phyloP scores from a whole-genome alignment of 2,113 vertebrate species.

The Arvicanthis niloticus region DNA sequence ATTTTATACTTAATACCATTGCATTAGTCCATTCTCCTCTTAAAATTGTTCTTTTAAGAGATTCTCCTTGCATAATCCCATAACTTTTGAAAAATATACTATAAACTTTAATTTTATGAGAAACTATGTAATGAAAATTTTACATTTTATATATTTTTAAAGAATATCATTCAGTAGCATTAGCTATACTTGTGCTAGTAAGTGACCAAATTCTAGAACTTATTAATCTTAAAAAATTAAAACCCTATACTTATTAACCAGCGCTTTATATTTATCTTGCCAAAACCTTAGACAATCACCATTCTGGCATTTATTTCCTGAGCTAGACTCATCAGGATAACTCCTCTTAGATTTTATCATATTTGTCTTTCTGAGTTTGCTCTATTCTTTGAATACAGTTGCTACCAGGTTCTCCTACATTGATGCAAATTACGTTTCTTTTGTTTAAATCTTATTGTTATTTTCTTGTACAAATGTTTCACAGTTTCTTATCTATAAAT shows the following conservation, averaged over 20 bases:
- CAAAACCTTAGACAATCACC: background rate
- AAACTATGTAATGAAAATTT: background rate
- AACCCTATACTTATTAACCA: background rate
- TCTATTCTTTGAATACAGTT: background rate
- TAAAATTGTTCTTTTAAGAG: background rate
- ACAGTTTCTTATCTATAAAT: background rate
- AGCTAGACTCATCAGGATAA: background rate
- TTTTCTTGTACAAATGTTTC: background rate
- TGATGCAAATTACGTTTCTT: background rate
- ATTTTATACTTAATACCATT: background rate
- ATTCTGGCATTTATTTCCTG: background rate
- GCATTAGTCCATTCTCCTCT: background rate
- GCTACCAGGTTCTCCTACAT: background rate
- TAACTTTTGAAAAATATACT: background rate
- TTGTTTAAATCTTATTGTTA: background rate
- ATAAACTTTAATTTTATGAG: background rate
- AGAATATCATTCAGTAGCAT: background rate
- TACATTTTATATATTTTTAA: background rate
- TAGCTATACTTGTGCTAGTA: background rate
- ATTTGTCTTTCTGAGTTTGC: background rate
- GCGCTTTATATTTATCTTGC: background rate
- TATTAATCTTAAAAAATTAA: background rate
- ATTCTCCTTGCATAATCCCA: background rate
- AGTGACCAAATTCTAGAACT: background rate
- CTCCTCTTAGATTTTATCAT: background rate